phyloP scores from a whole-genome alignment of 1,140 invertebrate species.

The Cylas formicarius region DNA sequence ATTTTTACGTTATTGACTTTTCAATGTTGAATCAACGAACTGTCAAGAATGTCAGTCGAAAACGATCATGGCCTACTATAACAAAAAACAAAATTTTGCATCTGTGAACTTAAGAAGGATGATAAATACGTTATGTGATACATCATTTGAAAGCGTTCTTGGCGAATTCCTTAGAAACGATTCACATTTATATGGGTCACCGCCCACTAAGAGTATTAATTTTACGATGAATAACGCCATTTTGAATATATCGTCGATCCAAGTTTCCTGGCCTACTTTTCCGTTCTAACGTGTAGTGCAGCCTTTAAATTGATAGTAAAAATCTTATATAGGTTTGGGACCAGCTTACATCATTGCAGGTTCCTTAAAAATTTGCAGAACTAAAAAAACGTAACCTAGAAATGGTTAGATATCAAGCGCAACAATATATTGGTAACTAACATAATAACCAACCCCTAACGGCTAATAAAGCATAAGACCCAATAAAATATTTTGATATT shows the following conservation, averaged over 20 bases:
- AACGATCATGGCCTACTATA: too few species aligned
- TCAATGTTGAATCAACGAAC: too few species aligned
- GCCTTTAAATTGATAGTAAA: conserved; percentile 35
- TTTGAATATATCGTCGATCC: too few species aligned
- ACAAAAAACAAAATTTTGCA: neutral
- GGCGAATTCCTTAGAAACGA: neutral
- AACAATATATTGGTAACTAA: conserved; percentile 19
- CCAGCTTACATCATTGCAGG: neutral
- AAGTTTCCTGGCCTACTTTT: conserved; percentile 7
- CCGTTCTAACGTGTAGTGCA: conserved; percentile 31
- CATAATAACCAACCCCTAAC: conserved; percentile 9
- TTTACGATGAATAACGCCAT: too few species aligned
- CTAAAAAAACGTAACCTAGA: neutral
- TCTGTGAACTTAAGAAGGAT: neutral
- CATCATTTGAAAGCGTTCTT: neutral
- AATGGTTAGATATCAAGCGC: neutral
- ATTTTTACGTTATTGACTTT: too few species aligned
- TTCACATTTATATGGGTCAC: neutral
- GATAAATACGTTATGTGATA: too few species aligned
- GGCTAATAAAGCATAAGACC: conserved; percentile 12
- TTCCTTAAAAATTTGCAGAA: neutral
- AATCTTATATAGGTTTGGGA: conserved; percentile 26
- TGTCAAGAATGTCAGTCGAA: too few species aligned
- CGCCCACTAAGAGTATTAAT: neutral
- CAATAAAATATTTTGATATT: neutral